Evolutionary conservation across 2,888 invertebrate species (phyloP), one percentile per base, ranked within the genome.

Genomic region (Calliphora vomitoria): DNA sequence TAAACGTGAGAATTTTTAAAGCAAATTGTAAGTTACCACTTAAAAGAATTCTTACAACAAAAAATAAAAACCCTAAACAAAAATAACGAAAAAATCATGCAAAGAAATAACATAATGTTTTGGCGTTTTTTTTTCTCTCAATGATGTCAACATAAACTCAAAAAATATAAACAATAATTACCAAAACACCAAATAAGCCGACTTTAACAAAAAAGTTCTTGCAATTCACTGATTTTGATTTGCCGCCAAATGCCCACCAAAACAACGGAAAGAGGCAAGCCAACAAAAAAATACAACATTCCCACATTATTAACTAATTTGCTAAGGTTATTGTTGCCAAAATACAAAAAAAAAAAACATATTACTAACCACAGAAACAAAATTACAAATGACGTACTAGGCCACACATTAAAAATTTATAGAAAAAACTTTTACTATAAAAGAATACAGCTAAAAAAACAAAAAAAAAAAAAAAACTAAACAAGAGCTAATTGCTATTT

Each of bases 261-360:
- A 41, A 58, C 2, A 25, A 25, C 15, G 18, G n/a, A 53, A 50
- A 38, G 20, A 15, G 66, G 41, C 62, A 44, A 60, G 20, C 10
- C 31, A n/a, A 18, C 6, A 31, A 79, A 60, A 69, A 44, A n/a
- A 41, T 35, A 44, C 11, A n/a, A 66, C 11, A 69, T 87, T 79
- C 87, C 76, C 87, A 85, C 85, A 82, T 82, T 78, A 78, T 78
- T 79, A 81, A 82, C 76, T 81, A 78, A 87, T 87, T 87, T 84
- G 82, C 58, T 78, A 68, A 79, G 62, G 53, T 78, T 87, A 35
- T 72, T 47, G 58, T 62, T 72, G 81, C 78, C 62, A 84, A 84
- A 78, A 83, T 2, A 55, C 3, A 53, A 10, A 55, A 20, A 38
- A 0, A 35, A 64, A 25, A 6, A 60, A 69, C 15, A 10, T 6